A percentile compares a stretch with the other conserved stretches of the same genome.
Conservation (phyloP, 1,140 invertebrate species). For the Zophobas atratus region DNA sequence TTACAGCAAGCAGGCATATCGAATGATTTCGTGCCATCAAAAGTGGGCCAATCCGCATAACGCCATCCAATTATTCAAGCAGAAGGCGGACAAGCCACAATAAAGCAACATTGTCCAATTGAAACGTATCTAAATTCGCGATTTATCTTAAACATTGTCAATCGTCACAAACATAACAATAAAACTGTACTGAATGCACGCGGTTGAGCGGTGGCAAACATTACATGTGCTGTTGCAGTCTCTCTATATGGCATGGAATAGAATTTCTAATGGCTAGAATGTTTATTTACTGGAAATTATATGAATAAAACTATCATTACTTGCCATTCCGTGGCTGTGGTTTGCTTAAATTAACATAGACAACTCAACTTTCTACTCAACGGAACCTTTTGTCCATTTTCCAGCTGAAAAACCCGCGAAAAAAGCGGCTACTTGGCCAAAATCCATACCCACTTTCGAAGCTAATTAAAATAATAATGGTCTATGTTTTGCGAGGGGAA, state of each 20-base stretch:
- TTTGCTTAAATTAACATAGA: constrained; percentile 57
- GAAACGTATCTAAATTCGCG: constrained; percentile 54
- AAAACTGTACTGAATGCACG: constrained; percentile 52
- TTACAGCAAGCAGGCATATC: too few species aligned
- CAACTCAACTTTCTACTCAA: constrained; percentile 51
- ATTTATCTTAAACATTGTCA: constrained; percentile 60
- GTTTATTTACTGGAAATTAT: constrained; percentile 60
- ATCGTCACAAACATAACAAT: constrained; percentile 58
- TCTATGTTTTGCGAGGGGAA: not conserved
- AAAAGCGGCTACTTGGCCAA: constrained; percentile 1
- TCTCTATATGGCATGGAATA: constrained; percentile 54
- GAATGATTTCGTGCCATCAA: constrained; percentile 1
- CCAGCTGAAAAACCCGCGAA: not conserved
- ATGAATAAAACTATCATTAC: constrained; percentile 58
- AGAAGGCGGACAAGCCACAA: constrained; percentile 54
- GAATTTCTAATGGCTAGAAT: constrained; percentile 59
- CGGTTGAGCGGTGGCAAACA: constrained; percentile 49
- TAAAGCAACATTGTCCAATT: constrained; percentile 58
- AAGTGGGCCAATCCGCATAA: constrained; percentile 31
- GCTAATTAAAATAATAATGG: constrained; percentile 54
- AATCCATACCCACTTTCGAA: constrained; percentile 48
- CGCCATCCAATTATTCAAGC: constrained; percentile 50
- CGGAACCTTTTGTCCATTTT: constrained; percentile 27
- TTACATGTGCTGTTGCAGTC: constrained; percentile 54
- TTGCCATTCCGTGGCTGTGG: constrained; percentile 53